phyloP scores from a whole-genome alignment of 2,113 vertebrate species.

The Apteryx mantelli region DNA sequence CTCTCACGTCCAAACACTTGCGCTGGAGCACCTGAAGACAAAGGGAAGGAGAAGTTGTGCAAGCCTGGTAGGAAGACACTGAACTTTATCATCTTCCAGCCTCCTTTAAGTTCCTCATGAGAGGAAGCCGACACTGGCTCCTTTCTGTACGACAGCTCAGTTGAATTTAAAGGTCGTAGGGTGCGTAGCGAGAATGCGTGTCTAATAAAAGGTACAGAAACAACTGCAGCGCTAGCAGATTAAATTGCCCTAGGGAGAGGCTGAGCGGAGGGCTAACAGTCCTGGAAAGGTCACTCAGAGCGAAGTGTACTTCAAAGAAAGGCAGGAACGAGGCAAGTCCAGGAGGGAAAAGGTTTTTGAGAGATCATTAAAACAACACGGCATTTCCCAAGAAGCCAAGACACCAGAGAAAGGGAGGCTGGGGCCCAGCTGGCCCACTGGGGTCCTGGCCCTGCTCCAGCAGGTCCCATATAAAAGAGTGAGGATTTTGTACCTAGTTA shows the following conservation, averaged over 20 bases:
- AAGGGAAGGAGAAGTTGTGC: background rate
- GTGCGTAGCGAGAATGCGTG: background rate
- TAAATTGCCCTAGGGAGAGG: conserved; percentile 50
- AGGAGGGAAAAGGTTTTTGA: background rate
- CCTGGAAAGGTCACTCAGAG: conserved; percentile 54
- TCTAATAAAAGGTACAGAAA: conserved; percentile 71
- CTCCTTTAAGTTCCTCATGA: background rate
- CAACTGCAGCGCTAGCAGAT: conserved; percentile 53
- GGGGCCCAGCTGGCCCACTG: background rate
- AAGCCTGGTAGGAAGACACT: background rate
- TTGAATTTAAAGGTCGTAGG: conserved; percentile 59
- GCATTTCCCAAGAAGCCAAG: background rate
- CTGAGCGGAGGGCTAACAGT: background rate
- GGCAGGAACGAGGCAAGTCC: background rate
- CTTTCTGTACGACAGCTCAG: background rate
- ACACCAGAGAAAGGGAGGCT: background rate
- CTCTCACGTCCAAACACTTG: background rate
- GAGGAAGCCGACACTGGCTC: background rate
- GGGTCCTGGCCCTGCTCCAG: background rate
- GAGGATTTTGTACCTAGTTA: background rate
- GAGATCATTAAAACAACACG: background rate
- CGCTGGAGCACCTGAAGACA: background rate
- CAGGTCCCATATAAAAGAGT: background rate
- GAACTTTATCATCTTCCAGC: background rate
- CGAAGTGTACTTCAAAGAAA: background rate